Percentiles rank a stretch among this genome's conserved stretches.
Evolutionary conservation across 2,113 vertebrate genomes (phyloP).

Genomic region (Ophiodon elongatus): DNA sequence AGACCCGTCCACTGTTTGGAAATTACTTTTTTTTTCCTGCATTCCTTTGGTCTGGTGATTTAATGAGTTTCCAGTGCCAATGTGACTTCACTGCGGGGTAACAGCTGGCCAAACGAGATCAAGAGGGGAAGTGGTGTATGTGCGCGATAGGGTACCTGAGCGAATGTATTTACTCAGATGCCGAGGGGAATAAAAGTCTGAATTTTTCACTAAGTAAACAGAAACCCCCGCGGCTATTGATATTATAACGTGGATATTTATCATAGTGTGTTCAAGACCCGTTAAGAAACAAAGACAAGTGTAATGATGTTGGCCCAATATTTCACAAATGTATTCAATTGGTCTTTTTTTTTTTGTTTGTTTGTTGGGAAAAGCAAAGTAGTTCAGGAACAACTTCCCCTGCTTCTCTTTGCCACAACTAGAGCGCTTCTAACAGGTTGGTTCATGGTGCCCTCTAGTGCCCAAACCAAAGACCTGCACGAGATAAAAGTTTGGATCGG

Average conservation of each 20-base stretch:
- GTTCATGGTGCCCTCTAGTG: slow-evolving; percentile 61
- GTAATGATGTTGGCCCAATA: background rate
- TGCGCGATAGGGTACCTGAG: slow-evolving; percentile 11
- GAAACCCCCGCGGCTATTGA: fast-evolving
- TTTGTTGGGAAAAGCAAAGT: background rate
- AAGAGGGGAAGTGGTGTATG: slow-evolving; percentile 23
- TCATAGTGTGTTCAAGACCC: background rate
- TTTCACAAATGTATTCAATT: background rate
- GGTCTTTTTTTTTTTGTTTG: background rate
- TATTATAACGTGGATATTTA: background rate
- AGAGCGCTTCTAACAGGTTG: background rate
- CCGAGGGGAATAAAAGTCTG: background rate
- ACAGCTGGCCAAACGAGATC: slow-evolving; percentile 10
- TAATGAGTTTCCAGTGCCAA: slow-evolving; percentile 56
- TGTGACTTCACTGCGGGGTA: slow-evolving; percentile 46
- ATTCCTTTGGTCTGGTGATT: slow-evolving; percentile 87
- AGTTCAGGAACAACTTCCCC: background rate
- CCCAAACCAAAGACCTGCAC: background rate
- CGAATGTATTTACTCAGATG: slow-evolving; percentile 18
- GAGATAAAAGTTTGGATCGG: background rate
- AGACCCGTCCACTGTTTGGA: slow-evolving; percentile 78
- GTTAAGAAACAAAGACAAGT: background rate
- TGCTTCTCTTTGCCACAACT: background rate
- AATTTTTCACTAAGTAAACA: background rate
- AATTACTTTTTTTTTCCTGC: slow-evolving; percentile 75